Percentiles rank a stretch among this genome's conserved stretches.
These are phyloP conservation scores for Serranus cabrilla DNA, from an alignment of 2,797 vertebrate species.

Conservation along the genomic window DNA sequence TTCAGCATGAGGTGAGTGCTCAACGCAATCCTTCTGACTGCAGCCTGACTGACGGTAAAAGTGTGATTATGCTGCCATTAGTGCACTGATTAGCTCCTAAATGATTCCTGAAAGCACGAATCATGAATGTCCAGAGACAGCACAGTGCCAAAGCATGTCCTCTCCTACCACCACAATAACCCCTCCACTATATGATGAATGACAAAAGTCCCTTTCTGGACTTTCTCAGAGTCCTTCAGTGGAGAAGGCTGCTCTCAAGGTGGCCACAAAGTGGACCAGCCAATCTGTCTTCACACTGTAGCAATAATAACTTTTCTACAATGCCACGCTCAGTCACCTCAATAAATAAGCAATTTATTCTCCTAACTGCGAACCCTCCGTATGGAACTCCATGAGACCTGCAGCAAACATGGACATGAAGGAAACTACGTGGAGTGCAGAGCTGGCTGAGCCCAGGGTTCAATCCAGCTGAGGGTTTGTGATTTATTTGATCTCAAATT, in stretches of 20 bases:
- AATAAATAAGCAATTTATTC: slow-evolving; percentile 77
- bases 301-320: slow-evolving; percentile 67
- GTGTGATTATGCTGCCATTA: background rate
- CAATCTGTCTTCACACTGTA: slow-evolving; percentile 63
- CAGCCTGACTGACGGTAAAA: slow-evolving; percentile 8
- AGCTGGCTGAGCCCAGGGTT: slow-evolving; percentile 27
- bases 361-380: slow-evolving; percentile 47
- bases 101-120: slow-evolving; percentile 29
- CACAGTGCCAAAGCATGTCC: slow-evolving; percentile 13
- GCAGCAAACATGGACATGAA: slow-evolving; percentile 48
- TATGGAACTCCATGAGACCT: slow-evolving; percentile 55
- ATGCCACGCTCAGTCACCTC: slow-evolving; percentile 68
- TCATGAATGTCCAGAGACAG: slow-evolving; percentile 3
- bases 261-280: slow-evolving; percentile 57
- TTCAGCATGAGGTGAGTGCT: slow-evolving; percentile 1
- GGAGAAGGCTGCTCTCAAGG: slow-evolving; percentile 49
- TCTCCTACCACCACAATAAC: slow-evolving; percentile 2
- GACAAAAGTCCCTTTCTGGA: slow-evolving; percentile 3
- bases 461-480: slow-evolving; percentile 1
- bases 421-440: slow-evolving; percentile 20
- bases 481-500: slow-evolving; percentile 48
- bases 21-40: background rate
- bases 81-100: slow-evolving; percentile 4
- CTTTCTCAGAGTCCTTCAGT: slow-evolving; percentile 41
- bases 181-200: slow-evolving; percentile 17